Evolutionary conservation across 2,888 invertebrate genomes (phyloP).

Genomic region (Hirtodrosophila histrioides): DNA sequence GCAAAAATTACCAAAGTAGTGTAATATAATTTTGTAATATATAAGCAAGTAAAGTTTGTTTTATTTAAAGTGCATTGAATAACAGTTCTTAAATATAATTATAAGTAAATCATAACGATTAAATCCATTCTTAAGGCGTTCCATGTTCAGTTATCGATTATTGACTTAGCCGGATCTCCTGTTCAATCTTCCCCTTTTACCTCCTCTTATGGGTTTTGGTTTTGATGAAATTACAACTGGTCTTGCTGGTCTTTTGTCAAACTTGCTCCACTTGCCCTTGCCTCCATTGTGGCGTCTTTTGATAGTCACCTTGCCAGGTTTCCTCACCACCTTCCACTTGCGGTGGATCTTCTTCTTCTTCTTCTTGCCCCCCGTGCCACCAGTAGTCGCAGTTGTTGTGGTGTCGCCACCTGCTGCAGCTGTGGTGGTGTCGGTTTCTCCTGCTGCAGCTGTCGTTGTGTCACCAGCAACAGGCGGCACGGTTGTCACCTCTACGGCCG

Average conservation of each 20-base stretch:
- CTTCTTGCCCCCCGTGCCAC: constrained; percentile 3
- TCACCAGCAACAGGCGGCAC: not conserved
- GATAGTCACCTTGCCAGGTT: constrained; percentile 1
- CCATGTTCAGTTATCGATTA: no score
- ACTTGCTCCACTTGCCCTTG: constrained; percentile 4
- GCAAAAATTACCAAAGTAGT: no score
- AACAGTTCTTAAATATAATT: constrained; percentile 14
- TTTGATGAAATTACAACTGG: no score
- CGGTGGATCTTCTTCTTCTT: no score
- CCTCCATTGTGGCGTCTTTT: not conserved
- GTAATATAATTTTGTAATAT: not conserved
- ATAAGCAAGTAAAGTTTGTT: not conserved
- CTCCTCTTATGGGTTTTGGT: no score
- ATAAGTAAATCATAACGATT: not conserved
- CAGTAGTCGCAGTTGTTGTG: no score
- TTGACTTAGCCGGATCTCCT: no score
- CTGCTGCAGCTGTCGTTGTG: not conserved
- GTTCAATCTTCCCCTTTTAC: no score
- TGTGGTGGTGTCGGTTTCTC: constrained; percentile 4
- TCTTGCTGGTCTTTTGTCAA: not conserved
- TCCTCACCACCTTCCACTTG: not conserved
- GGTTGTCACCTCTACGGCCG: not conserved
- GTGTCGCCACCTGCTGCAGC: no score
- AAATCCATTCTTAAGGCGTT: no score
- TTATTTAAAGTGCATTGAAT: constrained; percentile 13